Evolutionary conservation across 1,140 invertebrate genomes (phyloP), one percentile per base, ranked within the genome.

Genomic region (Leucophenga varia): DNA sequence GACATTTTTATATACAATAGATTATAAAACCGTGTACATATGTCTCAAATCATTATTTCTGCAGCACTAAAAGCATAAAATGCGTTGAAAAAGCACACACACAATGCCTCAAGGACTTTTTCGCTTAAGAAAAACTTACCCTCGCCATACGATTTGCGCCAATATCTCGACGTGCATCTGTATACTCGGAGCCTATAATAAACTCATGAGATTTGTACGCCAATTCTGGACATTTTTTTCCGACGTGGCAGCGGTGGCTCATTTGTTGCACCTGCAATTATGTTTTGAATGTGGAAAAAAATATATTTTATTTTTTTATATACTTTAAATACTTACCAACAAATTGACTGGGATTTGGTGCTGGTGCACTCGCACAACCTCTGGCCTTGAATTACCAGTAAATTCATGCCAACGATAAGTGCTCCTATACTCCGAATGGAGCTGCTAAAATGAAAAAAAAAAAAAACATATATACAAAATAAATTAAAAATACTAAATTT

Each of bases 381-480:
- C 65, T 70, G 85, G 82, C 75, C 85, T 78, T 76, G 84, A 80
- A 74, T 83, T 76, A 38, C 86, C 86, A 47, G 87, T 88, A 80
- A 89, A 90, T 76, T 91, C 89, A 83, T 93, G 89, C 90, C 90
- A 93, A 84, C 87, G 84, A 82, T 91, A 93, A 57, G 90, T 92
- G 83, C 89, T 92, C 80, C 89, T 81, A 79, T 93, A 93, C 77
- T 93, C 90, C 65, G 89, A 91, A 79, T 92, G 89, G 80, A 91
- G 84, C 88, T 93, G 83, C 82, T 81, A 68, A 68, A 51, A 78
- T 41, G n/a, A 52, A 47, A 56, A 42, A 49, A 43, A n/a, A 35
- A 16, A 31, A 19, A 17, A 35, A 21, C 34, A 41, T 43, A 42
- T 13, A 47, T 31, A 42, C 25, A n/a, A 19, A 34, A 14, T 34